Evolutionary conservation across 2,113 vertebrate genomes (phyloP), one percentile per base, ranked within the genome.

Genomic region (Tragelaphus scriptus): DNA sequence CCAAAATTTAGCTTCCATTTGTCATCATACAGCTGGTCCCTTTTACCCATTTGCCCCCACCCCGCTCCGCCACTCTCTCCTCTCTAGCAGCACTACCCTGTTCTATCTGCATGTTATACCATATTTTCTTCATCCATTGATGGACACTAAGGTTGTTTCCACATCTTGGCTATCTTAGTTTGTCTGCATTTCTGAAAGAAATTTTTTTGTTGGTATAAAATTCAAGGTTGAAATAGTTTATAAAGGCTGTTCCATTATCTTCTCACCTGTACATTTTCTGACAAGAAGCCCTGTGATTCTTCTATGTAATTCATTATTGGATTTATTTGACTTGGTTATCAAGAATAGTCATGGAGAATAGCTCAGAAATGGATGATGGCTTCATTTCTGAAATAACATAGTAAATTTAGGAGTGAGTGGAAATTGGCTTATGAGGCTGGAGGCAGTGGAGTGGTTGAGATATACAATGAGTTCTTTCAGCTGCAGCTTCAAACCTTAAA

Each of bases 161-260:
- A 26, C 32, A 56, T 36, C 81, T 56, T 56, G 81, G n/a, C n/a
- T 40, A 56, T 16, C 56, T 15, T 63, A 68, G 59, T 85, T 95
- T 87, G 47, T 16, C 56, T 95, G 49, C 7, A 25, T 93, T 93
- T 79, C 51, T 91, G 19, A 93, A 95, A 30, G 8, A 47, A n/a
- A 85, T 2, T 92, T 87, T 87, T 85, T 56, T 75, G 2, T 30
- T 28, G 7, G 1, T 88, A 55, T 56, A 75, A 55, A 77, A 92
- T 87, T 93, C 19, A 55, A 85, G 30, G 44, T 59, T 81, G 36
- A 56, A 82, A 75, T 63, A 84, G 44, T 88, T 89, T 79, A 85
- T 6, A 71, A 88, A 75, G 36, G 40, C 1, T 79, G 3, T 91
- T 91, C 21, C 19, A 79, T 36, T 96, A 21, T 88, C 47, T 80